Base-by-base conservation (phyloP, 1,140 invertebrate species). In the Microplitis demolitor region DNA sequence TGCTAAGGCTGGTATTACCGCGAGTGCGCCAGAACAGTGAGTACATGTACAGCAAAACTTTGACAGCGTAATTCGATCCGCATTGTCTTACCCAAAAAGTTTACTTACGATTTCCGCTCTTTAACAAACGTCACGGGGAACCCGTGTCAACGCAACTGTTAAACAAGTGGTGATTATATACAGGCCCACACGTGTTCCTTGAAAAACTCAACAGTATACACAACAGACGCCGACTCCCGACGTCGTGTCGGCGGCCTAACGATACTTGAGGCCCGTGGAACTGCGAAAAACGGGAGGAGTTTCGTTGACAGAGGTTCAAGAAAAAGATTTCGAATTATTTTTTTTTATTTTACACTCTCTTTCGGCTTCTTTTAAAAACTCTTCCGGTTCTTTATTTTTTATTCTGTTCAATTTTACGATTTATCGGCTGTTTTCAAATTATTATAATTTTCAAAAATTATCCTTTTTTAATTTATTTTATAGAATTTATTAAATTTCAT, bases 271-370 rank as follows among this genome's bases (percentile, higher is more conserved):
- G 31, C 4, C 14, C 31, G 14, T 68, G 53, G 6, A 68, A 68
- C 66, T 58, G 66, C 66, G 66, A 67, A 68, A 68, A 68, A 58
- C 66, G 16, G 66, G 66, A 68, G 66, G 66, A 68, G 66, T 68
- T 11, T 11, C 51, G 63, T 51, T 67, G 66, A 67, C 66, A 67
- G 50, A 67, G 66, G 66, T 51, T 24, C 8, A 16, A n/a, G 24
- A 24, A 58, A 58, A 58, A 58, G 56, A 58, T 58, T 58, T 54
- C 45, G 13, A 8, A n/a, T 39, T 35, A 4, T 16, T 14, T 33
- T 3, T n/a, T 16, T 37, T 14, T 35, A 24, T 2, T 24, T 24
- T 24, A 24, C 24, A 24, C 24, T 24, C 24, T 24, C 16, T 14
- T 8, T 62, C 31, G 8, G 14, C 31, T 8, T 61, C 58, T 61